Conservation (phyloP, 2,888 invertebrate genomes). For the Ophion obscuratus region DNA sequence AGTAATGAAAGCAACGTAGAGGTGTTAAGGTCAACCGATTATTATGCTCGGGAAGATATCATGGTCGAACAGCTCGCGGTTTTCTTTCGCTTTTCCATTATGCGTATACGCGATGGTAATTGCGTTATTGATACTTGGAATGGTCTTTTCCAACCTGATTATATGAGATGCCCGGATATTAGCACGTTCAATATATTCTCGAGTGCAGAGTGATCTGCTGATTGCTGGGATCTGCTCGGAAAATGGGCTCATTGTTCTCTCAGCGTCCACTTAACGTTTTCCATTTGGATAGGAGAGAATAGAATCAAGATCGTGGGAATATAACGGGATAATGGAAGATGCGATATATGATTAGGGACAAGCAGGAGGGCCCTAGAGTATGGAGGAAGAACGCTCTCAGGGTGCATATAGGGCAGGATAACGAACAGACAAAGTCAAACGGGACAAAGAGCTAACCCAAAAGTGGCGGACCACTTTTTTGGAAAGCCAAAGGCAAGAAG, state of each 20-base stretch:
- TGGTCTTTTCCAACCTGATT: neutral
- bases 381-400: neutral
- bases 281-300: neutral
- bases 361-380: neutral
- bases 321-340: neutral
- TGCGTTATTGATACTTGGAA: neutral
- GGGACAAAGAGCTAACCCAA: too few species aligned
- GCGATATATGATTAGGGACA: neutral
- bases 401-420: too few species aligned
- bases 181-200: neutral
- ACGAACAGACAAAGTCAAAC: too few species aligned
- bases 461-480: too few species aligned
- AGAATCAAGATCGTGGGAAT: neutral
- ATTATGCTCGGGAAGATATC: constrained; percentile 13
- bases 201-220: neutral
- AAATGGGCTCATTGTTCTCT: neutral
- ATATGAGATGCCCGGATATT: neutral
- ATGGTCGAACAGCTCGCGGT: neutral
- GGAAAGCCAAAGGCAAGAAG: too few species aligned
- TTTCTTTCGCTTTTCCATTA: neutral
- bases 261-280: neutral
- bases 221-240: neutral
- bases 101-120: neutral
- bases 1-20: constrained; percentile 16
- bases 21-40: constrained; percentile 37